phyloP scores from a whole-genome alignment of 2,888 invertebrate genomes.

The Deilephila porcellus region DNA sequence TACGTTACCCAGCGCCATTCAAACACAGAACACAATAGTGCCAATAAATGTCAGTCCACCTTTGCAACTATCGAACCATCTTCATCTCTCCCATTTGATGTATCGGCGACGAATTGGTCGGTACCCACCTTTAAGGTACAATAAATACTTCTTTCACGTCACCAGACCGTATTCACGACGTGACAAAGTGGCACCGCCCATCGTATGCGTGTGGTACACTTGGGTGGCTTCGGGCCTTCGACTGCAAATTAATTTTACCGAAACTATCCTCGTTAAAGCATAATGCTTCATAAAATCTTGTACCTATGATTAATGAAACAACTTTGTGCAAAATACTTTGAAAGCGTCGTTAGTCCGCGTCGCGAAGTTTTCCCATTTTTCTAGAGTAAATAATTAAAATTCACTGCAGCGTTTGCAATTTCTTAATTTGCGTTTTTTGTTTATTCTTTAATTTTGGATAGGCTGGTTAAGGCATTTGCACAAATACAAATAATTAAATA shows the following conservation, averaged over 20 bases:
- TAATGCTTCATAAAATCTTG: slow-evolving; percentile 35
- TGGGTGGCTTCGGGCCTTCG: slow-evolving; percentile 66
- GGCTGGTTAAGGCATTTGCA: no score
- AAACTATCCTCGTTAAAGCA: slow-evolving; percentile 15
- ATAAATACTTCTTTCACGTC: slow-evolving; percentile 60
- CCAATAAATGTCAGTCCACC: slow-evolving; percentile 79
- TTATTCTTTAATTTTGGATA: neutral
- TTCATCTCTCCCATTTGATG: slow-evolving; percentile 75
- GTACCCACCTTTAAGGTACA: slow-evolving; percentile 63
- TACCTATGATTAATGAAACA: slow-evolving; percentile 49
- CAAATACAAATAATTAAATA: no score
- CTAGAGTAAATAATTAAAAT: slow-evolving; percentile 19
- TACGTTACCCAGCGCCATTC: slow-evolving; percentile 76
- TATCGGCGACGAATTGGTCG: slow-evolving; percentile 82
- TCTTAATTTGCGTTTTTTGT: neutral
- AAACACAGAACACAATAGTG: slow-evolving; percentile 70
- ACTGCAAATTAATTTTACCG: slow-evolving; percentile 19
- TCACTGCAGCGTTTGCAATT: slow-evolving; percentile 9
- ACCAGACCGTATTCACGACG: slow-evolving; percentile 66
- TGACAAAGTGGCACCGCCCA: slow-evolving; percentile 81
- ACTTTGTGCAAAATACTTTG: slow-evolving; percentile 43
- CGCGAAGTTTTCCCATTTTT: slow-evolving; percentile 39
- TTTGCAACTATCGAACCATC: slow-evolving; percentile 68
- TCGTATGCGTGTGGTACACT: slow-evolving; percentile 75
- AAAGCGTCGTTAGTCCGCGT: slow-evolving; percentile 49